Evolutionary conservation across 2,888 invertebrate species (phyloP).

Genomic region (Ormyrus rosae): DNA sequence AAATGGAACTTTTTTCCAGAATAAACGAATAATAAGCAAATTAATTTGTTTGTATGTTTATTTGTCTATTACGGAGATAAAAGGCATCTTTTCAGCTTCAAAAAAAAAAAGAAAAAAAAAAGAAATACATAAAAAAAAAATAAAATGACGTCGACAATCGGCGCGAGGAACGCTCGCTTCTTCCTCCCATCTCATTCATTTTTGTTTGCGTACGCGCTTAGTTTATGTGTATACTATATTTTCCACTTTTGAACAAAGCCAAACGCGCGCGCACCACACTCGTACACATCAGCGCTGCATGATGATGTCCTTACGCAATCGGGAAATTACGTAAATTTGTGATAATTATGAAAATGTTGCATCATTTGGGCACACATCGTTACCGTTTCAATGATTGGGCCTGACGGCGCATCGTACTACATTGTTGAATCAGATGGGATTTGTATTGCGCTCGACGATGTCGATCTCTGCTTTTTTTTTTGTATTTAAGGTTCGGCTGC

Average conservation of each 20-base stretch:
- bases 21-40: conserved; percentile 52
- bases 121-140: no score
- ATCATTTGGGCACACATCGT: neutral
- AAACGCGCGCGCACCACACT: neutral
- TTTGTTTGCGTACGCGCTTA: neutral
- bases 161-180: neutral
- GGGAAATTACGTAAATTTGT: conserved; percentile 50
- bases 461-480: neutral
- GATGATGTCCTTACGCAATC: conserved; percentile 29
- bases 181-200: neutral
- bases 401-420: no score
- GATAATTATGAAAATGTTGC: conserved; percentile 42
- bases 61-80: conserved; percentile 24
- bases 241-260: conserved; percentile 22
- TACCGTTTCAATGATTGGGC: neutral
- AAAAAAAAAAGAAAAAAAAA: no score
- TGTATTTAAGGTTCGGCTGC: neutral
- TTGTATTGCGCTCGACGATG: no score
- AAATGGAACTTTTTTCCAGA: conserved; percentile 49
- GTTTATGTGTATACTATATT: neutral
- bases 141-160: neutral
- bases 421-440: no score
- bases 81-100: conserved; percentile 1
- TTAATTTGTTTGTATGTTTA: conserved; percentile 33
- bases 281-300: neutral